These are phyloP conservation scores for Operophtera brumata DNA, from an alignment of 2,888 invertebrate species.

Conservation along the genomic window DNA sequence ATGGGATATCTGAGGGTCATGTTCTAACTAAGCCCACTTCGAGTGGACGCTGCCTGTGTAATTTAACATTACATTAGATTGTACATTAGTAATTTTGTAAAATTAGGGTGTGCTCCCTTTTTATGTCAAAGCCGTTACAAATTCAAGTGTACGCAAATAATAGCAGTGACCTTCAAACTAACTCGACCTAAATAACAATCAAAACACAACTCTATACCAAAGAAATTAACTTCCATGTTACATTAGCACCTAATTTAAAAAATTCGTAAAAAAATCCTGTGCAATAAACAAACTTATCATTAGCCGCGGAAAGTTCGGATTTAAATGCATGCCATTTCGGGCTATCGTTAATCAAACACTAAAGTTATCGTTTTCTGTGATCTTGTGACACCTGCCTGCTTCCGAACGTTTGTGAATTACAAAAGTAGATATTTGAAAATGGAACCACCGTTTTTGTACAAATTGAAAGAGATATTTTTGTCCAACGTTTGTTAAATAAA, in stretches of 20 bases:
- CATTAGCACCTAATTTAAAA: neutral
- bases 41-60: neutral
- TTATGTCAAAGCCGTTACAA: conserved; percentile 7
- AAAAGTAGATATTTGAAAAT: too few relatives aligned
- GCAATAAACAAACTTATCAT: neutral
- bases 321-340: neutral
- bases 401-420: conserved; percentile 22
- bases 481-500: too few relatives aligned
- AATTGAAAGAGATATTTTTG: too few relatives aligned
- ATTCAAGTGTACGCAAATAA: conserved; percentile 2
- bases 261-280: neutral
- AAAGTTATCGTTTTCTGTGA: conserved; percentile 27
- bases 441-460: too few relatives aligned
- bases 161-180: conserved; percentile 24
- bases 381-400: conserved; percentile 35
- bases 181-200: conserved; percentile 15
- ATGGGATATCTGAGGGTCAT: too few relatives aligned
- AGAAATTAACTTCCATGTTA: neutral
- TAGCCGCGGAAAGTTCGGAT: neutral
- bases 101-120: conserved; percentile 8
- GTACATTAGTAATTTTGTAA: neutral
- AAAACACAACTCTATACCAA: conserved; percentile 13
- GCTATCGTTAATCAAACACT: conserved; percentile 33
- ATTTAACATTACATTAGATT: neutral
- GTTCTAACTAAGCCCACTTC: neutral